A percentile compares a stretch with the other conserved stretches of the same genome.
These are phyloP conservation scores for Amblyjoppa fuscipennis DNA, from an alignment of 2,888 invertebrate species.

Conservation along the genomic window DNA sequence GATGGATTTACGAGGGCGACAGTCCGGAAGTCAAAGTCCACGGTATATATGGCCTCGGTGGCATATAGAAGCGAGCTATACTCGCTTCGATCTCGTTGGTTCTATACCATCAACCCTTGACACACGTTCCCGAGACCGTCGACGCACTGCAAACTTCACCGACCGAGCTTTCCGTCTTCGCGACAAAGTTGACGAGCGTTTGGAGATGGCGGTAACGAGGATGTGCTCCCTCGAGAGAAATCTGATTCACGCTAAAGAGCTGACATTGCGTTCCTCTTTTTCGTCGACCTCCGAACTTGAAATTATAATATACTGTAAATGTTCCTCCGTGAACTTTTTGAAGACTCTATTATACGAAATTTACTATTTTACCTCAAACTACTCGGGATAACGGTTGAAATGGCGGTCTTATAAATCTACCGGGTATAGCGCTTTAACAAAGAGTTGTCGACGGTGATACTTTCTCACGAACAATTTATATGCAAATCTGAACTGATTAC, in stretches of 20 bases:
- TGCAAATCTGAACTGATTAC: neutral
- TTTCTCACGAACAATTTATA: neutral
- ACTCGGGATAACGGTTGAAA: neutral
- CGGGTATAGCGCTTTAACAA: neutral
- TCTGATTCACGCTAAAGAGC: slow-evolving; percentile 49
- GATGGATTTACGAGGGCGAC: slow-evolving; percentile 57
- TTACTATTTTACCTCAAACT: neutral
- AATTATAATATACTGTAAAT: slow-evolving; percentile 28
- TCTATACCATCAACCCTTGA: slow-evolving; percentile 49
- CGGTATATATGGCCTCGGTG: slow-evolving; percentile 35
- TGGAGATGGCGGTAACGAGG: neutral
- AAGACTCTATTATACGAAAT: neutral
- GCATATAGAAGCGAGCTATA: slow-evolving; percentile 28
- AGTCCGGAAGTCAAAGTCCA: slow-evolving; percentile 51
- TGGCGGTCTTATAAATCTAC: neutral
- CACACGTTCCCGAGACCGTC: slow-evolving; percentile 46
- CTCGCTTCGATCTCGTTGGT: slow-evolving; percentile 44
- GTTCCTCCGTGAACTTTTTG: slow-evolving; percentile 1
- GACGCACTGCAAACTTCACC: slow-evolving; percentile 55
- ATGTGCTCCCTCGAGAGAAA: slow-evolving; percentile 42
- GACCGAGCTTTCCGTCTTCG: slow-evolving; percentile 39
- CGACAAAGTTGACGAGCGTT: slow-evolving; percentile 50
- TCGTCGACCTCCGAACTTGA: slow-evolving; percentile 48
- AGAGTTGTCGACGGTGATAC: neutral
- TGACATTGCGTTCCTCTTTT: slow-evolving; percentile 8